A percentile compares a stretch with the other conserved stretches of the same genome.
Conservation (phyloP, 2,888 invertebrate genomes). For the Listrodromus nycthemerus region DNA sequence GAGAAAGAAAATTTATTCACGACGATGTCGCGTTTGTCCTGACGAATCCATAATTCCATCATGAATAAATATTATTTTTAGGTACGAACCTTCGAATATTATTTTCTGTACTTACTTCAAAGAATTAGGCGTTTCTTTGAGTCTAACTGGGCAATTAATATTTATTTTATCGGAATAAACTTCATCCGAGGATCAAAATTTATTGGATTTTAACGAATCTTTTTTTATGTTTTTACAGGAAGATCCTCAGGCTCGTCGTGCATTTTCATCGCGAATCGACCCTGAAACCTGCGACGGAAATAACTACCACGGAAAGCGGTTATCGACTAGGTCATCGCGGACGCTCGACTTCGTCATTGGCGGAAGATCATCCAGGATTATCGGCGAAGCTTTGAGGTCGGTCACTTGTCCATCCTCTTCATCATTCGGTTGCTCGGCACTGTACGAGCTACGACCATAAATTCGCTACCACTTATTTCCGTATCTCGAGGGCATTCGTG, state of each 20-base stretch:
- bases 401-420: neutral
- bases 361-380: slow-evolving; percentile 20
- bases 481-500: slow-evolving; percentile 55
- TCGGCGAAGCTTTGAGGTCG: neutral
- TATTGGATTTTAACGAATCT: no score
- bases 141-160: no score
- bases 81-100: no score
- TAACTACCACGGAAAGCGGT: slow-evolving; percentile 6
- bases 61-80: no score
- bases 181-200: no score
- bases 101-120: no score
- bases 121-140: no score
- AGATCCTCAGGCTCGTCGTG: neutral
- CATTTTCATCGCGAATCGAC: neutral
- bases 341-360: neutral
- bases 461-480: slow-evolving; percentile 57
- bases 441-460: slow-evolving; percentile 41
- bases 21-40: no score
- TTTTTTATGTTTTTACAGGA: no score
- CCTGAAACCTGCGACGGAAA: slow-evolving; percentile 20
- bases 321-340: neutral
- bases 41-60: no score
- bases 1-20: no score
- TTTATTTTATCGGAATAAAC: no score
- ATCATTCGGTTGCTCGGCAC: neutral